These are phyloP conservation scores for Muschampia plurimacula DNA, from an alignment of 2,888 invertebrate genomes.

Conservation along the genomic window DNA sequence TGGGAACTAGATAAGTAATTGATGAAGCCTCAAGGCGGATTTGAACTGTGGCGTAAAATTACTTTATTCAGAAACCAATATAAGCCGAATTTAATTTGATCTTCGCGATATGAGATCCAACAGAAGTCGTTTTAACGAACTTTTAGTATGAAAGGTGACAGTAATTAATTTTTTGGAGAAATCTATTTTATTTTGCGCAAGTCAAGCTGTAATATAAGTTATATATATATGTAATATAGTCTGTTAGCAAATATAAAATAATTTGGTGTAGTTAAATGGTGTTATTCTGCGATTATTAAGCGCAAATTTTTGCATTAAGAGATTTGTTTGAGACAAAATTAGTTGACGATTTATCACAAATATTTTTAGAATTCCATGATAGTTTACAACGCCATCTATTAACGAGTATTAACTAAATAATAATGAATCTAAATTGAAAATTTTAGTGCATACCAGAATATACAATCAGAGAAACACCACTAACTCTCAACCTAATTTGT, in stretches of 20 bases:
- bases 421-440: too few species aligned
- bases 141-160: neutral
- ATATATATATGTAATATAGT: too few species aligned
- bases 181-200: neutral
- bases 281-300: too few species aligned
- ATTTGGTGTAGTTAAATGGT: too few species aligned
- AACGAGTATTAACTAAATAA: too few species aligned
- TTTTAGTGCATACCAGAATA: neutral
- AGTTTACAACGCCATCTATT: too few species aligned
- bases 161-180: slow-evolving; percentile 12
- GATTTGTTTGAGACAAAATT: too few species aligned
- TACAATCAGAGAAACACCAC: neutral
- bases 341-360: too few species aligned
- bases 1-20: neutral
- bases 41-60: neutral
- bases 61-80: slow-evolving; percentile 5
- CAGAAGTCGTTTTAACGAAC: slow-evolving; percentile 10
- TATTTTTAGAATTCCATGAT: too few species aligned
- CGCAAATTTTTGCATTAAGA: too few species aligned
- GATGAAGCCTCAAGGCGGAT: slow-evolving; percentile 2
- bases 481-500: neutral
- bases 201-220: neutral
- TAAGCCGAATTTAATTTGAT: slow-evolving; percentile 31
- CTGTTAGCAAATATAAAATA: neutral
- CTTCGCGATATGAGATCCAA: slow-evolving; percentile 18